Percentiles rank a stretch among this genome's conserved stretches.
Conservation (phyloP, 2,113 vertebrate genomes). For the Poeciliopsis prolifica region DNA sequence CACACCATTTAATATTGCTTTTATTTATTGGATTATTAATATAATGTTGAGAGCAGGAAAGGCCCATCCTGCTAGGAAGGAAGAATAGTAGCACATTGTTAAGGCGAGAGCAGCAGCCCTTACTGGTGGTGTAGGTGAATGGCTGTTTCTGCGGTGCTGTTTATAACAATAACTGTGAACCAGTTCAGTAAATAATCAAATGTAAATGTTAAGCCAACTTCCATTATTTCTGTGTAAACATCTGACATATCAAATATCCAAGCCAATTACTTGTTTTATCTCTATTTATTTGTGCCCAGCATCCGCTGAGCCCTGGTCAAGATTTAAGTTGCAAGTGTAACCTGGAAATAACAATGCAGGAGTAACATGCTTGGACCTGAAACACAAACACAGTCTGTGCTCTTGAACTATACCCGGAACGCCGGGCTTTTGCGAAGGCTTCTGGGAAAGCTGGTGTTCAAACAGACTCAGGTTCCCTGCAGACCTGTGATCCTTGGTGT, state of each 20-base stretch:
- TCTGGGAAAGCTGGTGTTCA: conserved; percentile 72
- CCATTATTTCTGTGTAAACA: conserved; percentile 43
- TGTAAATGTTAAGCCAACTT: conserved; percentile 58
- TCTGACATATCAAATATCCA: conserved; percentile 49
- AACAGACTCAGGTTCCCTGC: conserved; percentile 46
- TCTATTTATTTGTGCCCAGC: conserved; percentile 52
- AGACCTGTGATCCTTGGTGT: conserved; percentile 69
- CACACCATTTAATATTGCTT: conserved; percentile 80
- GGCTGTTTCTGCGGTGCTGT: conserved; percentile 49
- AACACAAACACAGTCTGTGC: conserved; percentile 64
- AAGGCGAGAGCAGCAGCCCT: conserved; percentile 15
- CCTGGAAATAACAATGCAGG: conserved; percentile 43
- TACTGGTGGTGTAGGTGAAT: conserved; percentile 53
- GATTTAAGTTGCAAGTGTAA: conserved; percentile 6
- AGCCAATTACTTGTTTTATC: conserved; percentile 44
- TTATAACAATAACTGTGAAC: conserved; percentile 61
- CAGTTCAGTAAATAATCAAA: conserved; percentile 53
- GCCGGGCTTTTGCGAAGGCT: conserved; percentile 58
- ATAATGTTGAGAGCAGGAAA: conserved; percentile 76
- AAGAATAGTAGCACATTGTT: conserved; percentile 73
- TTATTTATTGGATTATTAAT: conserved; percentile 83
- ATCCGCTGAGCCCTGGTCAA: conserved; percentile 15
- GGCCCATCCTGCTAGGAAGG: conserved; percentile 71
- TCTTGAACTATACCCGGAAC: conserved; percentile 72
- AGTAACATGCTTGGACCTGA: not conserved